A percentile compares a stretch with the other conserved stretches of the same genome.
These are phyloP conservation scores for Helostoma temminkii DNA, from an alignment of 2,797 vertebrate genomes.

Conservation along the genomic window DNA sequence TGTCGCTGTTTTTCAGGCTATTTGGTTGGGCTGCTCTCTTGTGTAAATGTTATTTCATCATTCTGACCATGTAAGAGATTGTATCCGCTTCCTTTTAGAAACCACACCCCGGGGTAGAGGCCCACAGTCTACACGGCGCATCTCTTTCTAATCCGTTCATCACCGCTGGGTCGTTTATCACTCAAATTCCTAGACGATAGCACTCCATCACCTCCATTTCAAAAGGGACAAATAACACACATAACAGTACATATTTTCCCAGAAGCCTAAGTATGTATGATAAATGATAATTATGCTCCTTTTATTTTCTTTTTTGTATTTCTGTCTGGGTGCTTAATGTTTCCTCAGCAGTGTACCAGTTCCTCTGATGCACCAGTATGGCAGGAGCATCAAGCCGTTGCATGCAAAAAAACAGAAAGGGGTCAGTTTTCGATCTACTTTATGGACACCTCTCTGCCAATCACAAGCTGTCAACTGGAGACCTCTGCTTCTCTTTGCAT, in stretches of 20 bases:
- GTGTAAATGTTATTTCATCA: constrained; percentile 64
- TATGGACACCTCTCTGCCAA: constrained; percentile 62
- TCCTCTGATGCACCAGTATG: constrained; percentile 75
- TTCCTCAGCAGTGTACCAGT: constrained; percentile 69
- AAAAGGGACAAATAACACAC: constrained; percentile 64
- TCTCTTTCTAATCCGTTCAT: constrained; percentile 43
- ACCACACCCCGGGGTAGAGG: constrained; percentile 48
- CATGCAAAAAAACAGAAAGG: constrained; percentile 68
- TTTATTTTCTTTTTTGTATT: constrained; percentile 45
- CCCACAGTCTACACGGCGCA: constrained; percentile 44
- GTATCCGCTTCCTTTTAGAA: constrained; percentile 55
- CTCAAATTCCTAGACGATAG: too few species aligned
- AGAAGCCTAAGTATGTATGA: constrained; percentile 54
- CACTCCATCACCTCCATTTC: constrained; percentile 48
- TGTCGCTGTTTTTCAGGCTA: constrained; percentile 66
- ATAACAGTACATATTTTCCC: constrained; percentile 42
- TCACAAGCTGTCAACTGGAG: constrained; percentile 59
- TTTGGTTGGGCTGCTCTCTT: constrained; percentile 60
- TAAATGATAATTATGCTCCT: constrained; percentile 57
- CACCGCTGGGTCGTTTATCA: constrained; percentile 44
- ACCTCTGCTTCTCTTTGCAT: constrained; percentile 81
- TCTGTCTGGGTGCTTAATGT: constrained; percentile 63
- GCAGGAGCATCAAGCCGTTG: constrained; percentile 74
- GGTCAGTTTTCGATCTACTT: constrained; percentile 45
- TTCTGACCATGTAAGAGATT: constrained; percentile 48